Evolutionary conservation across 2,888 invertebrate genomes (phyloP).

Genomic region (Tiphia femorata): DNA sequence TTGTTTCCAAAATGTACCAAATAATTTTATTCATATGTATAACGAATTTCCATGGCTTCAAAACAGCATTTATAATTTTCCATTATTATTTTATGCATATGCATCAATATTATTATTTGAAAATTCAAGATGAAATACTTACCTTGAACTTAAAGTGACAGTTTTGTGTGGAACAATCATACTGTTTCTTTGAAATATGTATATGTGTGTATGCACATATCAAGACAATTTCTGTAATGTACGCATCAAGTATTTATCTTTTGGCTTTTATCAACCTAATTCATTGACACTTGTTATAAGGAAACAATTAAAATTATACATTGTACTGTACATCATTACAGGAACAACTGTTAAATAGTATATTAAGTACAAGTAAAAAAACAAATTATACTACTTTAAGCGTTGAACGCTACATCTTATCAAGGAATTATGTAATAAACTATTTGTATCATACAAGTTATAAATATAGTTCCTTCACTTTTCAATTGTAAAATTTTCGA

Average conservation of each 20-base stretch:
- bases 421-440: constrained; percentile 43
- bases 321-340: constrained; percentile 50
- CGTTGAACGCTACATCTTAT: constrained; percentile 42
- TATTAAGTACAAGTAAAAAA: constrained; percentile 42
- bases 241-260: constrained; percentile 37
- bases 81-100: neutral
- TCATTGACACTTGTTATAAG: constrained; percentile 42
- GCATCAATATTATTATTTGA: constrained; percentile 11
- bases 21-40: constrained; percentile 41
- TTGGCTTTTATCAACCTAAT: constrained; percentile 37
- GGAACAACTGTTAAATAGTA: constrained; percentile 52
- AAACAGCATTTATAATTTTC: neutral
- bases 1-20: constrained; percentile 37
- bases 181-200: constrained; percentile 29
- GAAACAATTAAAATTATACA: constrained; percentile 45
- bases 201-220: too few relatives aligned
- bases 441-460: constrained; percentile 51
- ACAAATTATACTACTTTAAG: constrained; percentile 34
- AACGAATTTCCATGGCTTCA: constrained; percentile 8
- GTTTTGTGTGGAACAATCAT: constrained; percentile 35
- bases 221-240: constrained; percentile 41
- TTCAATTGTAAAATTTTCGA: constrained; percentile 45
- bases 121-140: constrained; percentile 41
- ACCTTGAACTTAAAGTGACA: constrained; percentile 42
- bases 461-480: constrained; percentile 51